Evolutionary conservation across 2,888 invertebrate species (phyloP), one percentile per base, ranked within the genome.

Genomic region (Lissonota sp.): DNA sequence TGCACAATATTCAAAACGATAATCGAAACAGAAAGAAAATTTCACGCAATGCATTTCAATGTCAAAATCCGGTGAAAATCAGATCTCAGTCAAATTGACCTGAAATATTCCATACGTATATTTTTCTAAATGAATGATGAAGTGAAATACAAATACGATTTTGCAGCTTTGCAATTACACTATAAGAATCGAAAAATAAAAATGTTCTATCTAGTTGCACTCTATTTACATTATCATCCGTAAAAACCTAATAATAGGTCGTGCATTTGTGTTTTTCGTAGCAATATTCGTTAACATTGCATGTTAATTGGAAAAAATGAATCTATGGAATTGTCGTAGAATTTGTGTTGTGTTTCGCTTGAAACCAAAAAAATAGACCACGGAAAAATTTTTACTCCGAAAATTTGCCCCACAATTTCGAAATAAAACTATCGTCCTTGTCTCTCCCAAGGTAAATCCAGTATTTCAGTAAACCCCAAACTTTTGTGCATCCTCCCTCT

Each of bases 271-370:
- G 55, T 46, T 57, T 49, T 40, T 49, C 39, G 12, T 40, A 63
- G 67, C 62, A 53, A 69, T 16, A 53, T 64, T 46, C 12, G 39
- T 44, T 44, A 12, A n/a, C 55, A 26, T 69, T 26, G 60, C 40
- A 12, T 8, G 26, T 55, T 26, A 10, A 66, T 26, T 53, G 60
- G 1, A 46, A 46, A 40, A 63, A 40, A 63, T 16, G 42, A 6
- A 64, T 64, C 44, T 46, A 49, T 12, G 14, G 49, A 55, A 60
- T 70, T 76, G 77, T 84, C 26, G 26, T 66, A 74, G 83, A 83
- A 84, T 86, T n/a, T 12, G 49, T 49, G 82, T 85, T 75, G 72
- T 82, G 81, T 85, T 83, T 72, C 60, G 69, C 55, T 71, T 26
- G 26, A 26, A 26, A 26, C 26, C 26, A 26, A 3, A 26, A 26